phyloP scores from a whole-genome alignment of 2,113 vertebrate species.

The Atlantisia rogersi region DNA sequence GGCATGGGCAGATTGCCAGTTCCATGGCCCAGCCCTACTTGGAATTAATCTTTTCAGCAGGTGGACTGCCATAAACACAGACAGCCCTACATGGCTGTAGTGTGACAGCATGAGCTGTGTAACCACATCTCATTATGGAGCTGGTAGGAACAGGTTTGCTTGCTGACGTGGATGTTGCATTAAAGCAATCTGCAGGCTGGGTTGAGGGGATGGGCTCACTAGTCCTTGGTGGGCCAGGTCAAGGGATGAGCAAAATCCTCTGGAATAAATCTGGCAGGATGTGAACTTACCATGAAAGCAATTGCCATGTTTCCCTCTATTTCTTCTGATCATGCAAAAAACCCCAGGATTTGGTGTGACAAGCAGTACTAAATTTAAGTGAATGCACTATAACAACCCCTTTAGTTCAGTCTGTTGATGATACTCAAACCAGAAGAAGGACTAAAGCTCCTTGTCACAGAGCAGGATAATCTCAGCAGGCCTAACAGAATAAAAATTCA shows the following conservation, averaged over 20 bases:
- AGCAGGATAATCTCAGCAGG: constrained; percentile 18
- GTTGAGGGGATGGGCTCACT: not conserved
- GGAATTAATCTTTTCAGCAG: not conserved
- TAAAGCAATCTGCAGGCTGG: not conserved
- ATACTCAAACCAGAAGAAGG: not conserved
- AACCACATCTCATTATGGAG: rapidly evolving
- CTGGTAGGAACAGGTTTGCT: not conserved
- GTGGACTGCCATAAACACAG: rapidly evolving
- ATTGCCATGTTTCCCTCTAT: not conserved
- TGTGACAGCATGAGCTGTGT: rapidly evolving
- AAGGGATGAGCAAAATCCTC: not conserved
- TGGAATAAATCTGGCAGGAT: not conserved
- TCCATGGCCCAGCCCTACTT: rapidly evolving
- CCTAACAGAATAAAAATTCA: constrained; percentile 17
- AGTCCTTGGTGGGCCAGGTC: too few species aligned
- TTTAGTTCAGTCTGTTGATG: not conserved
- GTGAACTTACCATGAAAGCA: not conserved
- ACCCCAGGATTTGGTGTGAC: not conserved
- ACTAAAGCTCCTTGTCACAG: not conserved
- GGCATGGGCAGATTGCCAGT: not conserved
- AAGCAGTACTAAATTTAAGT: not conserved
- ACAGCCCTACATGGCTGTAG: not conserved
- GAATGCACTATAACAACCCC: not conserved
- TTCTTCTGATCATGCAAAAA: not conserved
- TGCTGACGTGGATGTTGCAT: not conserved